Base-by-base conservation (phyloP, 1,140 invertebrate genomes). In the Vanessa tameamea region DNA sequence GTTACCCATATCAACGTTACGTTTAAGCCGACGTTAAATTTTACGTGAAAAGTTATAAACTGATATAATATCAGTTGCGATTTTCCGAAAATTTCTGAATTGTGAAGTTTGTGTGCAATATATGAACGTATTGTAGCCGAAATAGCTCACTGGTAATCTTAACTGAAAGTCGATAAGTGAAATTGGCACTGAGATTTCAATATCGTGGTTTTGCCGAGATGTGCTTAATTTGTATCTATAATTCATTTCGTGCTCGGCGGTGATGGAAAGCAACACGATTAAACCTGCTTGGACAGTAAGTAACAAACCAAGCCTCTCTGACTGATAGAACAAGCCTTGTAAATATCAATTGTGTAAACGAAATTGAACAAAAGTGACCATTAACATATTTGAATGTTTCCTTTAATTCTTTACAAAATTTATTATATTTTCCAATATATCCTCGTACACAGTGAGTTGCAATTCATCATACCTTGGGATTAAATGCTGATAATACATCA, bases 401-500 rank as follows among this genome's bases (percentile, higher is more conserved):
- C 20, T 57, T 57, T 12, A 12, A 57, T 57, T 14, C 9, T 23
- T 23, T 57, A 8, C 8, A 57, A 31, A 50, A 57, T 57, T 57
- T 20, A 57, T 26, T 57, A 57, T 26, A n/a, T 8, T 14, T 16
- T 57, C 20, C 15, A 23, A 57, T 11, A 57, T 11, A 16, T 57
- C 53, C 53, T 23, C 16, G 1, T 15, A 57, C 20, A 57, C 53
- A 57, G 9, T 11, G 53, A 55, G 53, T 12, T 57, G 53, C 71
- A 48, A 75, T 75, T 67, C 50, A 75, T 75, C 73, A 66, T 66
- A 66, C 51, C 63, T 43, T 64, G 47, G 47, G 73, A 70, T 70
- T 75, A 66, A 72, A 64, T 16, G 61, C 50, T 64, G 70, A 72
- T 72, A 57, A 57, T 53, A 72, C 14, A 37, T 66, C 63, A 51